phyloP scores from a whole-genome alignment of 2,797 vertebrate genomes.

The Tarsius wallacei region DNA sequence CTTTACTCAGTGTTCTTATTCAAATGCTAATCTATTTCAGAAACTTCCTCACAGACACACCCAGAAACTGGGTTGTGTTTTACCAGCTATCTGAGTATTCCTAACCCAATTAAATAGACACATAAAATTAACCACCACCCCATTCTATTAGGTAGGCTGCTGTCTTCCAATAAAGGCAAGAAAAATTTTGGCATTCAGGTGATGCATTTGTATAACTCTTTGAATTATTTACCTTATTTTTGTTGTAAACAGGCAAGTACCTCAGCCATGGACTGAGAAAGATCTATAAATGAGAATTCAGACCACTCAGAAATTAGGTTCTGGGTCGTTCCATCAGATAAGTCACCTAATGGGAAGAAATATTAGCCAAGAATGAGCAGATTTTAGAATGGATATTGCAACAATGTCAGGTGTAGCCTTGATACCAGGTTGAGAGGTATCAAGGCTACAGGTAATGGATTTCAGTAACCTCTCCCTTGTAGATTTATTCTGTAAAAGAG shows the following conservation, averaged over 20 bases:
- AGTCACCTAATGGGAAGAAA: neutral
- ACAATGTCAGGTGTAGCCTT: neutral
- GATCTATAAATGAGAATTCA: neutral
- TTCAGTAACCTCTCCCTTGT: neutral
- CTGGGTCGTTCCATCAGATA: neutral
- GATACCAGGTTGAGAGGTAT: neutral
- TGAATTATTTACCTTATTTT: neutral
- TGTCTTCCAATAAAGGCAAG: neutral
- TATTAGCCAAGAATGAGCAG: neutral
- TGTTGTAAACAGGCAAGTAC: neutral
- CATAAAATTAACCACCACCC: neutral
- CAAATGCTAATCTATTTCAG: neutral
- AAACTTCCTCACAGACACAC: neutral
- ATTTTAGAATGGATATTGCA: neutral
- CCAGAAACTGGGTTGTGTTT: neutral
- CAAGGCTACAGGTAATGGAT: neutral
- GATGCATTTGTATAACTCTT: neutral
- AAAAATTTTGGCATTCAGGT: neutral
- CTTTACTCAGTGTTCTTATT: neutral
- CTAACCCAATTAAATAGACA: neutral
- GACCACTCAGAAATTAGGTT: neutral
- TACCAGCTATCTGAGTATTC: neutral
- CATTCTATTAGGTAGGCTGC: neutral
- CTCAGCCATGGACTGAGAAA: neutral
- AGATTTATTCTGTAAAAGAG: neutral